Evolutionary conservation across 2,888 invertebrate species (phyloP).

Genomic region (Sminthurinus aureus): DNA sequence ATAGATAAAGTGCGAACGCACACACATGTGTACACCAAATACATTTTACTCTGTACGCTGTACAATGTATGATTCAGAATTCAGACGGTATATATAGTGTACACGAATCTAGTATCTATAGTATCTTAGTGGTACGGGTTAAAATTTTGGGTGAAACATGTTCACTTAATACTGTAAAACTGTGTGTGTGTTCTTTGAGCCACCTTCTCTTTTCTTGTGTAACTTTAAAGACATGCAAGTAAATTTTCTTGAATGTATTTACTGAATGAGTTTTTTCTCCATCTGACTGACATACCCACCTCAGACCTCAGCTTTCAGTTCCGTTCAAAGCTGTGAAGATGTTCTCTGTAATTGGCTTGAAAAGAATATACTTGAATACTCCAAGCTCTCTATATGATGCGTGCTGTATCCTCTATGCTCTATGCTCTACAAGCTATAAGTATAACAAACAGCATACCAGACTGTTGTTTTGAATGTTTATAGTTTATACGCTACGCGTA

Average conservation of each 20-base stretch:
- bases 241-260: neutral
- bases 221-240: neutral
- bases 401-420: too few relatives aligned
- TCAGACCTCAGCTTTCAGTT: slow-evolving; percentile 1
- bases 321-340: slow-evolving; percentile 12
- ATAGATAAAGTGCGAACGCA: neutral
- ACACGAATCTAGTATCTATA: neutral
- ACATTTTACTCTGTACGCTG: too few relatives aligned
- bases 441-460: too few relatives aligned
- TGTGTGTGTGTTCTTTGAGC: neutral
- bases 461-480: too few relatives aligned
- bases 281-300: slow-evolving; percentile 16
- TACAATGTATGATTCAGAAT: too few relatives aligned
- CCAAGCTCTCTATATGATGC: neutral
- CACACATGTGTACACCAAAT: too few relatives aligned
- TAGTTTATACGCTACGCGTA: too few relatives aligned
- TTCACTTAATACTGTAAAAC: neutral
- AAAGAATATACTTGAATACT: too few relatives aligned
- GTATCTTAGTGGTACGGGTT: neutral
- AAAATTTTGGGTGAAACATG: slow-evolving; percentile 6
- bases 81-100: neutral
- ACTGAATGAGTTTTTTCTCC: neutral
- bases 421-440: too few relatives aligned
- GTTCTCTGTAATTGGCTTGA: slow-evolving; percentile 12
- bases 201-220: too few relatives aligned